Evolutionary conservation across 2,113 vertebrate species (phyloP), one percentile per base, ranked within the genome.

Genomic region (Emydura subglobosa): DNA sequence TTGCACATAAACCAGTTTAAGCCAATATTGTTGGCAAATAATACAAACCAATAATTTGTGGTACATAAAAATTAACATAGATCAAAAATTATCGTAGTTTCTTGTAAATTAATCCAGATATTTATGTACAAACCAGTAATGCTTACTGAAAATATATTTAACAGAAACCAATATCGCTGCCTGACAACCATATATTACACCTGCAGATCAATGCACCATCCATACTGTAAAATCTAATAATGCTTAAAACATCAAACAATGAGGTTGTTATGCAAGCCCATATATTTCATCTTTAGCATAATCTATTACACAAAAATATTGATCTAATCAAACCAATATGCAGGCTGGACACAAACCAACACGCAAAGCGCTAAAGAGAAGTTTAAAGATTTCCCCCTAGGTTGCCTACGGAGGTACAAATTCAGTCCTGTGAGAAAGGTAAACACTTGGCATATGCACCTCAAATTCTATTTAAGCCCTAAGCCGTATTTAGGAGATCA

Each of bases 281-380:
- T 51, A 9, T 72, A 39, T 89, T 96, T 95, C 78, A 49, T 31
- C 31, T 16, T 57, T 57, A 85, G 78, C 57, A 31, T 31, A 27
- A 51, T 91, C 81, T 50, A 12, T 72, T 47, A 31, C n/a, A 94
- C 94, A 61, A 51, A 93, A 88, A 55, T 49, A 81, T 4, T 29
- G 79, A 55, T 84, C 76, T 3, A 1, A 21, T 31, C 78, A 82
- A 68, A 85, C 42, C 49, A 83, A 5, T 42, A 49, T 3, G 12
- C 31, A 11, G 17, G 50, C 34, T 12, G 39, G 61, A 53, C 24
- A 76, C 42, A 78, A 78, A 78, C 3, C 74, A 51, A 82, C n/a
- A 25, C 0, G 6, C 79, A 42, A 0, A 76, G 24, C 47, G 49
- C 24, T 79, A 79, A 87, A 12, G 12, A 39, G 0, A 0, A 1